Conservation (phyloP, 1,140 invertebrate species). For the Leucophenga varia region DNA sequence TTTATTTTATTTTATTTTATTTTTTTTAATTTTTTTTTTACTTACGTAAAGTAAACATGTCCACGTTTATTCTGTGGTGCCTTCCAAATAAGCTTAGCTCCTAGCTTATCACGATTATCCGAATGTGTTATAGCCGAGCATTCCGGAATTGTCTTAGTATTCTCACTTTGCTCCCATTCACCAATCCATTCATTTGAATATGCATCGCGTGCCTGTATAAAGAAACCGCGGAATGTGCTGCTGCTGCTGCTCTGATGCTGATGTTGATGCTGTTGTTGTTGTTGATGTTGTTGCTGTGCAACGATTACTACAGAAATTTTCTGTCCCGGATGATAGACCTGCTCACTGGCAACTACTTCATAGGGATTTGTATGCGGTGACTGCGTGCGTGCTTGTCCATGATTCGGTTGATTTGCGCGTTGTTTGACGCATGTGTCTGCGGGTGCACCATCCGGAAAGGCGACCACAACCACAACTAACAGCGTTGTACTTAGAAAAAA, state of each 20-base stretch:
- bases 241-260: constrained; percentile 48
- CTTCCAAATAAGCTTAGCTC: constrained; percentile 72
- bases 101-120: constrained; percentile 72
- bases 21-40: too few species aligned
- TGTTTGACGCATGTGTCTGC: constrained; percentile 75
- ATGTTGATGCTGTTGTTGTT: too few species aligned
- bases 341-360: constrained; percentile 64
- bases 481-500: too few species aligned
- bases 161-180: constrained; percentile 67
- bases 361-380: constrained; percentile 66
- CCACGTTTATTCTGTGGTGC: constrained; percentile 67
- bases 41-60: constrained; percentile 78
- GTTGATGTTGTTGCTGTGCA: too few species aligned
- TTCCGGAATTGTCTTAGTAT: constrained; percentile 73
- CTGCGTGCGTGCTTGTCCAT: constrained; percentile 68
- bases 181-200: constrained; percentile 72
- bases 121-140: constrained; percentile 78
- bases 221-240: constrained; percentile 71
- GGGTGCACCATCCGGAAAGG: constrained; percentile 75
- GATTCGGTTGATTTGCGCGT: constrained; percentile 71
- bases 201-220: constrained; percentile 75
- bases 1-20: too few species aligned
- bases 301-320: constrained; percentile 60
- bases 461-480: too few species aligned
- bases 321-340: constrained; percentile 65